Evolutionary conservation across 2,888 invertebrate genomes (phyloP).

Genomic region (Sinotaia quadrata): DNA sequence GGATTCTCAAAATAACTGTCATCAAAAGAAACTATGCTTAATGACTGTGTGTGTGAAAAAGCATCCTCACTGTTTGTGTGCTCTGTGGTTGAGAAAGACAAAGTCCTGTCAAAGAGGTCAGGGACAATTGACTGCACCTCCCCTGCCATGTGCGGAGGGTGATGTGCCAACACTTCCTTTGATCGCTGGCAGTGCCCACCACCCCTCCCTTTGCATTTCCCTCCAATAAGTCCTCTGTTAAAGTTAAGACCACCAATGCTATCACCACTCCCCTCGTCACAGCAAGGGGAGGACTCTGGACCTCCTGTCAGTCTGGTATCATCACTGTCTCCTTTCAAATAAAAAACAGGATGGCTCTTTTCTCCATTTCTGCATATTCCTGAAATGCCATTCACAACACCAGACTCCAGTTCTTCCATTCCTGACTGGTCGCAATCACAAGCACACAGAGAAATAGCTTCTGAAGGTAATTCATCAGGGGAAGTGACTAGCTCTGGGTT

Average conservation of each 20-base stretch:
- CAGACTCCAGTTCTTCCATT: slow-evolving; percentile 2
- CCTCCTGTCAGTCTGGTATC: background rate
- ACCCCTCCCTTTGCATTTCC: slow-evolving; percentile 4
- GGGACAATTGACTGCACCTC: slow-evolving; percentile 13
- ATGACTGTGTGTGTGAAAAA: too few species aligned
- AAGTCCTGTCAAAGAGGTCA: slow-evolving; percentile 44
- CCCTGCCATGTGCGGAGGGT: background rate
- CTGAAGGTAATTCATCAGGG: background rate
- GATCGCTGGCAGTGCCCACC: slow-evolving; percentile 22
- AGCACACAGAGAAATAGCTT: background rate
- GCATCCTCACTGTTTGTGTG: slow-evolving; percentile 35
- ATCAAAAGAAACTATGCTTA: too few species aligned
- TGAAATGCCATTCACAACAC: background rate
- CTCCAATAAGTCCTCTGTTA: background rate
- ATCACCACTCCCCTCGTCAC: too few species aligned
- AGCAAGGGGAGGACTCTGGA: too few species aligned
- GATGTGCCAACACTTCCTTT: background rate
- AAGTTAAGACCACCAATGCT: background rate
- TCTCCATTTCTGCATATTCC: background rate
- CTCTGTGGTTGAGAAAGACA: slow-evolving; percentile 54
- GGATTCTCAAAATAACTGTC: too few species aligned
- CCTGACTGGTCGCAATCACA: background rate
- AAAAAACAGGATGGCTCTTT: background rate
- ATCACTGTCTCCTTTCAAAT: background rate
- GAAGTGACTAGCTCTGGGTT: slow-evolving; percentile 14